Base-by-base conservation (phyloP, 1,140 invertebrate genomes). In the Cephus cinctus region DNA sequence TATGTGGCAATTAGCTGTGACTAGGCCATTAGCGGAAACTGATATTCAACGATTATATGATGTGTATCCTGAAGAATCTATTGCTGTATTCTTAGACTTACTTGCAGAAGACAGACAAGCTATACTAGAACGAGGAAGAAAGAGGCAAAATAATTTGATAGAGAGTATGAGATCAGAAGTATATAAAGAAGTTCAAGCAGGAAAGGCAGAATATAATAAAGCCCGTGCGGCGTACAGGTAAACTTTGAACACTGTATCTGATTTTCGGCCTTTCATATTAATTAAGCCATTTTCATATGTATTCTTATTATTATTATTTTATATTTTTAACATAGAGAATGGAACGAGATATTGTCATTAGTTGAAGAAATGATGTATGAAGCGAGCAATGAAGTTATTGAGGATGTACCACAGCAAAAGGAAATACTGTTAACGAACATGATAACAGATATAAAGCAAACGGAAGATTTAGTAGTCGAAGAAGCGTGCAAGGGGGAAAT, bases 1-100 rank as follows among this genome's bases (percentile, higher is more conserved):
- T 15, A 56, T 56, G 54, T 56, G 54, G 54, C 16, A 52, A 47
- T 47, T 56, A 42, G 50, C 50, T 11, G 47, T 56, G 0, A 56
- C 50, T 14, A 45, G 43, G 44, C 50, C 54, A 9, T 36, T 52
- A n/a, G 32, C 15, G n/a, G 47, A 56, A 14, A n/a, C 20, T 9
- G 43, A 42, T 23, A 50, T 56, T 34, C 36, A 23, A 9, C 49
- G 14, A 49, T 12, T 56, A 11, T 42, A 20, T 2, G 12, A 47
- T 12, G 38, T 36, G 15, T 56, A 56, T 49, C 54, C 54, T 4
- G 38, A 47, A 32, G 44, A 52, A 23, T 9, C 43, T 8, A 43
- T 56, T 15, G 34, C 38, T 2, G 43, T 30, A 3, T 56, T 56
- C 18, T 19, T 52, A 20, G 50, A 56, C 23, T 36, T 56, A 35